Conservation (phyloP, 2,113 vertebrate species). For the Clarias macrocephalus region DNA sequence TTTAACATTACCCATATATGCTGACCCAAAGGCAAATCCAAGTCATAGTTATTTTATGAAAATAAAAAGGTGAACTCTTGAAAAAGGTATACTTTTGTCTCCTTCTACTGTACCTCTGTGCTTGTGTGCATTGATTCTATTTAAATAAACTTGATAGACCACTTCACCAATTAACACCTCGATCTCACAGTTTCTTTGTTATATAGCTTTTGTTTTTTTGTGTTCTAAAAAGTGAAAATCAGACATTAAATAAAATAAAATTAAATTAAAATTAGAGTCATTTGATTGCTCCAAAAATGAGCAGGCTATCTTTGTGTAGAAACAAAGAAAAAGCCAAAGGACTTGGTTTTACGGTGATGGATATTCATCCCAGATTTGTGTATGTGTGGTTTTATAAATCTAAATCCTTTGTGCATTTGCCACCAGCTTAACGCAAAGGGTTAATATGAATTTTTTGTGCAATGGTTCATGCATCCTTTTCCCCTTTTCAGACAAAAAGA, state of each 20-base stretch:
- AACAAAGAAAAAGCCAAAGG: conserved; percentile 3
- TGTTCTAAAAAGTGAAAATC: neutral
- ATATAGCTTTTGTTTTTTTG: neutral
- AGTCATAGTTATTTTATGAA: neutral
- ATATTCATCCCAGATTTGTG: neutral
- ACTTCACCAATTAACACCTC: neutral
- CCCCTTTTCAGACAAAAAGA: neutral
- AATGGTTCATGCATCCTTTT: neutral
- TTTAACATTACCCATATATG: neutral
- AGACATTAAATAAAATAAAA: neutral
- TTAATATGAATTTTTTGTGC: neutral
- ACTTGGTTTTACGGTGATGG: neutral
- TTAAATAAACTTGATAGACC: neutral
- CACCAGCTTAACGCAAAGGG: neutral
- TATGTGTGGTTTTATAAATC: neutral
- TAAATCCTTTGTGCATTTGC: neutral
- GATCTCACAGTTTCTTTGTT: no score
- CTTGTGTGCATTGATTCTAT: neutral
- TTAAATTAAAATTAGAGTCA: neutral
- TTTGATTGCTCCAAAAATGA: neutral
- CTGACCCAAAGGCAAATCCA: neutral
- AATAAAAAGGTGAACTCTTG: no score
- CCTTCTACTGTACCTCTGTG: neutral
- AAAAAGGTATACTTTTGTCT: neutral
- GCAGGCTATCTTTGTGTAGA: neutral